Evolutionary conservation across 2,113 vertebrate species (phyloP), one percentile per base, ranked within the genome.

Genomic region (Albula goreensis): DNA sequence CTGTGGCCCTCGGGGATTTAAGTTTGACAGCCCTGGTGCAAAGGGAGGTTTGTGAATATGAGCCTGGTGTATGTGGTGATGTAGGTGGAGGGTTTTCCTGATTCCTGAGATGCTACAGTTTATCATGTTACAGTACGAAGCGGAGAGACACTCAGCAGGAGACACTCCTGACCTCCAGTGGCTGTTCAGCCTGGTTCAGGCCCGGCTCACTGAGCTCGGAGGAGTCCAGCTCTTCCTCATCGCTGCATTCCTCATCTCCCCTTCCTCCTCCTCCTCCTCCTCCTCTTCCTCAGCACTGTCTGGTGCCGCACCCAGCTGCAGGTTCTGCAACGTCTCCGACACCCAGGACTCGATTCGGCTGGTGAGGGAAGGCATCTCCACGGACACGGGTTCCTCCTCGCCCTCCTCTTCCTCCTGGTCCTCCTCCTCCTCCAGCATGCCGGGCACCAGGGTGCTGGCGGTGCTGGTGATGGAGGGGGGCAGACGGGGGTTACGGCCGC

Each of bases 331-430:
- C 88, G 98, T 98, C 93, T 98, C 98, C 0, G 97, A 97, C 88
- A 99, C 98, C 98, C 98, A 99, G 56, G 97, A 97, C 88, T 99
- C 98, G 77, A 99, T 99, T 90, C 97, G 96, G 93, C 98, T 99
- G 56, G 94, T 98, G 85, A 97, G 95, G 10, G 98, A 96, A 41
- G 97, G 97, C 79, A 98, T 97, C 93, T 97, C 97, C 83, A 97
- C 96, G 2, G 98, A 96, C 86, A 98, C 97, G 19, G 97, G 97
- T 88, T 97, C 96, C 5, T 97, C 97, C 25, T 97, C 97, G 6
- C 98, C 97, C 0, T 98, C 97, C 0, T 97, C 97, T 0, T 97
- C 96, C 2, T 97, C 96, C 31, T 41, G 31, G 31, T 41, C 31
- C 0, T 97, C 97, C 0, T 96, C 97, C 89, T 99, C 98, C 84